A percentile compares a stretch with the other conserved stretches of the same genome.
Evolutionary conservation across 2,888 invertebrate genomes (phyloP).

Genomic region (Caenorhabditis doughertyi): DNA sequence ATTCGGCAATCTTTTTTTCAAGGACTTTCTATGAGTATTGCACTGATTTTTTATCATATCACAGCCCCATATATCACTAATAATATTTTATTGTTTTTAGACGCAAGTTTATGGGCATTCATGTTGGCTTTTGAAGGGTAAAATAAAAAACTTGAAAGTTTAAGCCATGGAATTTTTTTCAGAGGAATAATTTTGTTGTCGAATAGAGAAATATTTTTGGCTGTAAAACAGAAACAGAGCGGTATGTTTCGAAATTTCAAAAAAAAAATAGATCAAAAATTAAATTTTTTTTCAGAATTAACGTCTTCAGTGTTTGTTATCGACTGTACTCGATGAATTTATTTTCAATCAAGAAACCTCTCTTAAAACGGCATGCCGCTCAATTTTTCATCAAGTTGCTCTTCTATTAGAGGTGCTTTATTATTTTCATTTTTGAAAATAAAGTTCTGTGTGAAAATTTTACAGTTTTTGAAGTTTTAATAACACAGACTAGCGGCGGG

Average conservation of each 20-base stretch:
- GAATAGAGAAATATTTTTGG: constrained; percentile 1
- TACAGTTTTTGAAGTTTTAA: no score
- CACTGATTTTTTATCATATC: constrained; percentile 7
- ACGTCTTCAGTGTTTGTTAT: neutral
- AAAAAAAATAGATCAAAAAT: neutral
- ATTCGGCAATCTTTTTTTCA: constrained; percentile 16
- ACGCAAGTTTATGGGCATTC: constrained; percentile 16
- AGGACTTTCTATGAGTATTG: constrained; percentile 20
- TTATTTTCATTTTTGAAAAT: no score
- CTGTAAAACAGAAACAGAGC: constrained; percentile 4
- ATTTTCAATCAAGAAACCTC: no score
- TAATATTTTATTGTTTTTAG: constrained; percentile 14
- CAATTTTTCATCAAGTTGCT: no score
- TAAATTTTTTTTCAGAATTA: neutral
- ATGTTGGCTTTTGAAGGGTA: constrained; percentile 29
- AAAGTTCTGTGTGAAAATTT: no score
- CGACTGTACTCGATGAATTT: no score
- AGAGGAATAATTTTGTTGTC: constrained; percentile 7
- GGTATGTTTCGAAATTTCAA: neutral
- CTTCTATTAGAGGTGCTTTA: no score
- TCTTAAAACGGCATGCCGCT: no score
- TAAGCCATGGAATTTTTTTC: neutral
- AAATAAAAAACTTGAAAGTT: neutral
- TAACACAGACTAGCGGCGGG: no score
- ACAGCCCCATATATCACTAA: constrained; percentile 13